A percentile compares a stretch with the other conserved stretches of the same genome.
Conservation (phyloP, 2,888 invertebrate genomes). For the Drosophila yooni region DNA sequence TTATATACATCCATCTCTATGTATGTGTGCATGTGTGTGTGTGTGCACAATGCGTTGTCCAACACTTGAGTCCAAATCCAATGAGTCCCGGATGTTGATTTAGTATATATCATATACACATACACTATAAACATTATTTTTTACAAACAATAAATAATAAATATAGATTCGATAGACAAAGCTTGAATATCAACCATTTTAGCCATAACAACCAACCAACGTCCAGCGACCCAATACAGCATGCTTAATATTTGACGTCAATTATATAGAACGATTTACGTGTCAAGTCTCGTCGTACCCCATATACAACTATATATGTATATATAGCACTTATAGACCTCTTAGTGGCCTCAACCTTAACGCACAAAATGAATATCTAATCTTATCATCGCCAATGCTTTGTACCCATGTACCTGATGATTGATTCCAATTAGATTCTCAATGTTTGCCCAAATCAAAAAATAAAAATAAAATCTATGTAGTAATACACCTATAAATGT, state of each 20-base stretch:
- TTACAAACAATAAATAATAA: neutral
- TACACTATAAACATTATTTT: constrained; percentile 2
- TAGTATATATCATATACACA: neutral
- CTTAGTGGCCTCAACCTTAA: constrained; percentile 44
- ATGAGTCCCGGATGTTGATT: constrained; percentile 6
- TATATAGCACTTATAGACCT: constrained; percentile 19
- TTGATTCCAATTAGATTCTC: constrained; percentile 66
- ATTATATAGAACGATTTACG: constrained; percentile 35
- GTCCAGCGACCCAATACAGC: constrained; percentile 30
- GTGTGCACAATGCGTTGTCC: constrained; percentile 19
- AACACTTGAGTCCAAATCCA: constrained; percentile 6
- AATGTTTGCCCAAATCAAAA: constrained; percentile 35
- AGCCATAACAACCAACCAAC: neutral
- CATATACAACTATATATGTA: neutral
- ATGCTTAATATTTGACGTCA: constrained; percentile 44
- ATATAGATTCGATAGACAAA: neutral
- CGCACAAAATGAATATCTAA: constrained; percentile 60
- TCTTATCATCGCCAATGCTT: constrained; percentile 63
- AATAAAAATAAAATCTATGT: constrained; percentile 18
- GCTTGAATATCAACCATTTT: neutral
- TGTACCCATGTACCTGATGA: constrained; percentile 46
- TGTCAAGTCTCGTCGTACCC: constrained; percentile 29
- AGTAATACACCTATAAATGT: constrained; percentile 12
- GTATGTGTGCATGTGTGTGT: constrained; percentile 9
- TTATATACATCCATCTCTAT: constrained; percentile 2